Evolutionary conservation across 2,797 vertebrate species (phyloP), one percentile per base, ranked within the genome.

Genomic region (Acrocephalus scirpaceus): DNA sequence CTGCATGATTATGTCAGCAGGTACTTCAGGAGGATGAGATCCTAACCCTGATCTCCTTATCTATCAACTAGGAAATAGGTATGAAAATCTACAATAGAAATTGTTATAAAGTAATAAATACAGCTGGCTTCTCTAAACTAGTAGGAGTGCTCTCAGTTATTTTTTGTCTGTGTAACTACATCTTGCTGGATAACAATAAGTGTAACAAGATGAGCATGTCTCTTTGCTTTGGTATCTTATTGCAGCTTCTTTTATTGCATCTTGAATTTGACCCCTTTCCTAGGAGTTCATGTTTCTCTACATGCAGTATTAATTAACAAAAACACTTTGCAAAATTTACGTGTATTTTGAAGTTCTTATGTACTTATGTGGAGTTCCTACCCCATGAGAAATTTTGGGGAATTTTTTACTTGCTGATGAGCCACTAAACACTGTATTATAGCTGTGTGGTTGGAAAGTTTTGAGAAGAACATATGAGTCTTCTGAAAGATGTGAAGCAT

Each of bases 331-430:
- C 16, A 16, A 60, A 16, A 56, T 50, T 23, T 42, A 47, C 8
- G 6, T 38, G 21, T 38, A 51, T 76, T 71, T 40, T 60, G 16
- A 80, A 90, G 32, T 48, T 32, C 65, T 16, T 53, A 15, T 18
- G 15, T 38, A 47, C 6, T 7, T 73, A 8, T 6, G 4, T 56
- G 30, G 36, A 44, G 13, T 36, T 40, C 29, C 32, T 56, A 42
- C 7, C 2, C 10, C 10, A 19, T 0, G 1, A 42, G 13, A 69
- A 57, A 15, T 54, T 69, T 5, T 2, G 4, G 9, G 30, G 21
- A 18, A 1, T 10, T 16, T 83, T 80, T 78, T 73, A 60, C 4
- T 40, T 40, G 17, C 19, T 62, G 36, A 7, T 61, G 25, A 79
- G 34, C 26, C 27, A 23, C 16, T 73, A 18, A 44, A 27, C 12